Evolutionary conservation across 2,113 vertebrate species (phyloP), one percentile per base, ranked within the genome.

Genomic region (Dicerorhinus sumatrensis): DNA sequence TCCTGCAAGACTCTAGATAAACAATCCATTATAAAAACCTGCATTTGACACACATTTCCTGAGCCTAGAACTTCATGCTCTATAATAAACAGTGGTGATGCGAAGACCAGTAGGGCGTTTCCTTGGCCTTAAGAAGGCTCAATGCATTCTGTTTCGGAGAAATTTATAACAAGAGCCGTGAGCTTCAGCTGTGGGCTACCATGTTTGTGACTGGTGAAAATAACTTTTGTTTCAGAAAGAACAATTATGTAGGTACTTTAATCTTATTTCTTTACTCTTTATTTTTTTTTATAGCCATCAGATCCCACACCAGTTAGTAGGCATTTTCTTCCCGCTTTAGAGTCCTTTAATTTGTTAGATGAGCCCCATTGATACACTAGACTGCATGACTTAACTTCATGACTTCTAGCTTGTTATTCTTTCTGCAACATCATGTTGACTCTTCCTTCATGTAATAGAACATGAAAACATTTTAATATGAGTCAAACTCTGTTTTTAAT

Each of bases 391-490:
- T 94, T n/a, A 29, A 42, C 23, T 33, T 86, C 36, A 16, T 5
- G 6, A 25, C 14, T 58, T 81, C 20, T 18, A 84, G 7, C 4
- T 46, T 76, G 2, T 17, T 87, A n/a, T 27, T 87, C 48, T 62
- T 95, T 36, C 73, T 58, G 8, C 23, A n/a, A 0, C 2, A 8
- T 83, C 67, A 16, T 29, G 13, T 81, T 42, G 21, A 93, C 5
- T 79, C 5, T 76, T 25, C 25, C 76, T 6, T 56, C 46, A 48
- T 4, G 14, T 76, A 73, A 84, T 58, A 48, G 69, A 83, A 27
- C 54, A 16, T 56, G n/a, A 89, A 91, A 91, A 85, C 12, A 36
- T 94, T 91, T 93, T 89, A 56, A 51, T 87, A 29, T 94, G 5
- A 94, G 63, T n/a, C 46, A 83, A 96, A 65, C 13, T 58, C 14